Base-by-base conservation (phyloP, 2,888 invertebrate genomes). In the Adela reaumurella region DNA sequence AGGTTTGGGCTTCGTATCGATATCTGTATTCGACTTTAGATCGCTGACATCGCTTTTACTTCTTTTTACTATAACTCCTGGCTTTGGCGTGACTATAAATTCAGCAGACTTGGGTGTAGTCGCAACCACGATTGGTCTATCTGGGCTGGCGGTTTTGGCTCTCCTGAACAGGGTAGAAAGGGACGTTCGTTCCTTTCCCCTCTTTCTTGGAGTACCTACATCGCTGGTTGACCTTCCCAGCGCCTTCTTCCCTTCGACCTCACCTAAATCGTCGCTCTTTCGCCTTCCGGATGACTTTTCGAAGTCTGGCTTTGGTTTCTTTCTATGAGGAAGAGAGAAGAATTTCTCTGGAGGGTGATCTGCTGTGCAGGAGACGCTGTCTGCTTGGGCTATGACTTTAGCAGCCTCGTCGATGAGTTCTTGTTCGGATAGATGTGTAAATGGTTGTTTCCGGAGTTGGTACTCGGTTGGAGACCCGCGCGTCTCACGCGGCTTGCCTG, bases 391-490 rank as follows among this genome's bases (percentile, higher is more conserved):
- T 47, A 90, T 72, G 28, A 91, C 89, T 60, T 83, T 81, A 53
- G 88, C 89, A 24, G 89, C 89, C 76, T 92, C 92, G 61, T 88
- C 82, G 46, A 87, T 87, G 46, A 91, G 81, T 62, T 88, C 85
- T 61, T 87, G 81, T 62, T 87, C 86, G 50, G 89, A 87, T 41
- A 86, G 76, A 60, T 87, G 85, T 46, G 85, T 83, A 56, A 89
- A 86, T 52, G 87, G 83, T 58, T 78, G 77, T 55, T 71, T 76
- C 57, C 78, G 66, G 24, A 63, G 57, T 58, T 66, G 62, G 17
- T 56, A 64, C 52, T 73, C 74, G 20, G 65, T 60, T 28, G 71
- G 68, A 58, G 68, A 54, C 42, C 65, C 69, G 61, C 77, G 73
- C 60, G 65, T 54, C 53, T 68, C 73, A 14, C 78, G 74, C 65